Evolutionary conservation across 2,888 invertebrate species (phyloP), one percentile per base, ranked within the genome.

Genomic region (Agrotis puta): DNA sequence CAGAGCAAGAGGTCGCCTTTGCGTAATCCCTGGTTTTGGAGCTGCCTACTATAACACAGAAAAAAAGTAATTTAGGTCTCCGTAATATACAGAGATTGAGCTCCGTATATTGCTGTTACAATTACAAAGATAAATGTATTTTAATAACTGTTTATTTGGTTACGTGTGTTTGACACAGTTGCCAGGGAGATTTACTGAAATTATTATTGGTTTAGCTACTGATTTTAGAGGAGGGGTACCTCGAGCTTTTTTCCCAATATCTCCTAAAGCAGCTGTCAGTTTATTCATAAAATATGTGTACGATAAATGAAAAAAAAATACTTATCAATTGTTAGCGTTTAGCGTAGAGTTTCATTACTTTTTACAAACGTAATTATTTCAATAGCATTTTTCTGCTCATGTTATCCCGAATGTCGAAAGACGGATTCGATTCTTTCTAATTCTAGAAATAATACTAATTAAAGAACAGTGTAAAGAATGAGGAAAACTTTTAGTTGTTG

Each of bases 1-100:
- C 77, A 74, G 74, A 90, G 92, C 92, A 82, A 90, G 90, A 91
- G 91, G 91, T 92, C 88, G 89, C 86, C 90, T 92, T 90, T 90
- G 89, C 90, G 88, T 89, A 87, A 90, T 90, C 88, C 88, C 84
- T 75, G 78, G 86, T 82, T 81, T 70, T 59, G 66, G 83, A 84
- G 78, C 85, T 77, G 71, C 83, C 78, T 77, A 73, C 84, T 86
- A 87, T 88, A 87, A 87, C 84, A 87, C 72, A 87, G 79, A 87
- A 84, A 88, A 89, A 92, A 91, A 91, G 88, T 88, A 91, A 90
- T 91, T 90, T 90, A 88, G 87, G 86, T 86, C 67, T 83, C 78
- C 67, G 82, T 88, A 88, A 85, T 80, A 86, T 74, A 76, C 76
- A 50, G 73, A 85, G 86, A 88, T 86, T 83, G 84, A 87, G 74